Evolutionary conservation across 2,797 vertebrate genomes (phyloP).

Genomic region (Lindbergichthys nudifrons): DNA sequence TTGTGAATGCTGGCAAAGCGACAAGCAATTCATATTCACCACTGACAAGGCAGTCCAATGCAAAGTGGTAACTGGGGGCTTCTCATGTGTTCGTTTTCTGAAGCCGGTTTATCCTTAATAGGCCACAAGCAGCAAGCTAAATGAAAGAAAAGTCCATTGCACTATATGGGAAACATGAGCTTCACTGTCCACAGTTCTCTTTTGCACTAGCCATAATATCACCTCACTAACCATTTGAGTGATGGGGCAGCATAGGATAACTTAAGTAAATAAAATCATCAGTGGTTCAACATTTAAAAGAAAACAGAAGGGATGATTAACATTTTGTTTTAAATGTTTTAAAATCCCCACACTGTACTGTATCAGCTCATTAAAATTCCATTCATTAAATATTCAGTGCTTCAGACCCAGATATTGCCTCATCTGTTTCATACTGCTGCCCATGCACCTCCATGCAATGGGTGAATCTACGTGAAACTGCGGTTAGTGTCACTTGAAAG

Average conservation of each 20-base stretch:
- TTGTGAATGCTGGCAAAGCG: constrained; percentile 60
- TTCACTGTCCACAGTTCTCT: neutral
- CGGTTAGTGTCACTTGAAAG: neutral
- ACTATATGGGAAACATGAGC: neutral
- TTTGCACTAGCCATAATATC: neutral
- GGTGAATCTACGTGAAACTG: neutral
- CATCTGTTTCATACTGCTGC: constrained; percentile 11
- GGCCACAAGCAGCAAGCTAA: constrained; percentile 13
- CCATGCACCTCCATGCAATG: neutral
- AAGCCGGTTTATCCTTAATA: constrained; percentile 11
- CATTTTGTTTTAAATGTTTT: neutral
- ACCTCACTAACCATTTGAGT: constrained; percentile 1
- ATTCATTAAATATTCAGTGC: constrained; percentile 42
- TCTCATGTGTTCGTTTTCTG: constrained; percentile 24
- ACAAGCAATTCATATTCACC: constrained; percentile 43
- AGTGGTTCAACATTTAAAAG: constrained; percentile 12
- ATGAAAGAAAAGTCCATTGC: neutral
- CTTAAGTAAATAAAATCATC: neutral
- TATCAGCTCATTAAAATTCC: constrained; percentile 27
- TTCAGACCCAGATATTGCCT: constrained; percentile 28
- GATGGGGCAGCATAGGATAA: neutral
- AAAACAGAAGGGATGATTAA: neutral
- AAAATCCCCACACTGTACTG: neutral
- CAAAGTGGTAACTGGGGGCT: constrained; percentile 9
- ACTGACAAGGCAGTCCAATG: constrained; percentile 30